These are phyloP conservation scores for Heterotilapia buettikoferi DNA, from an alignment of 2,113 vertebrate species.

Conservation along the genomic window DNA sequence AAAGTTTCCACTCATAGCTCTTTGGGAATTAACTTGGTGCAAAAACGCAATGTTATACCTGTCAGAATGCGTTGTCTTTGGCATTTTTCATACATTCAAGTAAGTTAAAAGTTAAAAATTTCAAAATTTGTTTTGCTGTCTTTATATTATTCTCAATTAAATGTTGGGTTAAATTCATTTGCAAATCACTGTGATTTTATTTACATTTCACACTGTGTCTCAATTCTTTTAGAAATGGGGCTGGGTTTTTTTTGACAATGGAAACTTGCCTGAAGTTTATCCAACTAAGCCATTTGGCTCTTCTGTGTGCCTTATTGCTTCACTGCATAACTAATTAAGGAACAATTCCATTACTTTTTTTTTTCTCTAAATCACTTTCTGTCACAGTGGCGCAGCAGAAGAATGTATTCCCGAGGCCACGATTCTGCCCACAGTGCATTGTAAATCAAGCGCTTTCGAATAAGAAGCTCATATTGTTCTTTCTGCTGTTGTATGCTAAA, in stretches of 20 bases:
- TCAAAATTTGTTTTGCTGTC: neutral
- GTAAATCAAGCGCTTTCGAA: slow-evolving; percentile 25
- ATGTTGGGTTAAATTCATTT: neutral
- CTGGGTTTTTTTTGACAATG: neutral
- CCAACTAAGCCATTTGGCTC: neutral
- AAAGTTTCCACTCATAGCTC: neutral
- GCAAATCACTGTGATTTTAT: neutral
- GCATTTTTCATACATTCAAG: neutral
- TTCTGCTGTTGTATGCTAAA: neutral
- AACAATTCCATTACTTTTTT: neutral
- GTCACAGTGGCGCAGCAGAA: neutral
- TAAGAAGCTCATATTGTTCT: neutral
- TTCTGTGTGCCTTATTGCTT: neutral
- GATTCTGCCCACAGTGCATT: slow-evolving; percentile 2
- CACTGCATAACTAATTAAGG: neutral
- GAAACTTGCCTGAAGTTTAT: neutral
- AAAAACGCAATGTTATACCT: neutral
- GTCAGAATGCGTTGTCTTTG: neutral
- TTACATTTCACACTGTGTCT: neutral
- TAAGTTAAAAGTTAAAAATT: neutral
- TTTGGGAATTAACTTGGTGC: neutral
- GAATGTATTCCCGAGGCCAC: neutral
- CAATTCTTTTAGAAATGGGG: neutral
- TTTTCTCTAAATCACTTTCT: neutral
- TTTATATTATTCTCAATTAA: neutral